Evolutionary conservation across 2,888 invertebrate species (phyloP).

Genomic region (Acleris emargana): DNA sequence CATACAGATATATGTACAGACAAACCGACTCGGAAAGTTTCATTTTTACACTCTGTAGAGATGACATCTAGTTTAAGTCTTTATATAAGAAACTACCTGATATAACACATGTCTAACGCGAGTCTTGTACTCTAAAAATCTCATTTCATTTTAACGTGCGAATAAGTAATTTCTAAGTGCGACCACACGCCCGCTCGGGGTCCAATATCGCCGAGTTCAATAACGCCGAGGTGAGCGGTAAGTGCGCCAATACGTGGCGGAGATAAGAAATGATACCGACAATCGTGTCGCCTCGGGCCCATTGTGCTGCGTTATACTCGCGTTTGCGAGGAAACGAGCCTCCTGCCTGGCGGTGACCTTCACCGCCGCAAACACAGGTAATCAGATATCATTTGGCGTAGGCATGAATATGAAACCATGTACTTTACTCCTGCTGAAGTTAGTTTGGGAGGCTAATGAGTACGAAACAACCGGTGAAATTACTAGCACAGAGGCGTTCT

Average conservation of each 20-base stretch:
- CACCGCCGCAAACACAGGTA: constrained; percentile 11
- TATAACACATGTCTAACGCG: too few relatives aligned
- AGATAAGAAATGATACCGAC: constrained; percentile 70
- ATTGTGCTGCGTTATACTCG: constrained; percentile 46
- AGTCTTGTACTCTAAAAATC: background rate
- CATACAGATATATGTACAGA: too few relatives aligned
- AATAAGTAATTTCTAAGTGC: constrained; percentile 22
- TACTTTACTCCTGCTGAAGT: too few relatives aligned
- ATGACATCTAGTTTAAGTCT: too few relatives aligned
- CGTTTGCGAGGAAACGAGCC: constrained; percentile 44
- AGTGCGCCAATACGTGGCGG: constrained; percentile 62
- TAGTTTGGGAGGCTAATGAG: too few relatives aligned
- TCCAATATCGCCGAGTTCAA: constrained; percentile 68
- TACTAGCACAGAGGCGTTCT: too few relatives aligned
- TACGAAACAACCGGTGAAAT: too few relatives aligned
- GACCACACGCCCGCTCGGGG: constrained; percentile 47
- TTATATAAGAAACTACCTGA: too few relatives aligned
- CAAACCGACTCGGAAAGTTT: too few relatives aligned
- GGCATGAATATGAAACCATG: background rate
- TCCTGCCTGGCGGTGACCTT: constrained; percentile 18
- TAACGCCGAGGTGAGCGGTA: constrained; percentile 61
- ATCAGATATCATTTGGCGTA: constrained; percentile 24
- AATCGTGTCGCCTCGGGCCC: constrained; percentile 57
- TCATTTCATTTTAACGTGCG: constrained; percentile 16
- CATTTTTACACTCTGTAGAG: too few relatives aligned